Base-by-base conservation (phyloP, 2,113 vertebrate genomes). In the Sphaerodactylus townsendi region DNA sequence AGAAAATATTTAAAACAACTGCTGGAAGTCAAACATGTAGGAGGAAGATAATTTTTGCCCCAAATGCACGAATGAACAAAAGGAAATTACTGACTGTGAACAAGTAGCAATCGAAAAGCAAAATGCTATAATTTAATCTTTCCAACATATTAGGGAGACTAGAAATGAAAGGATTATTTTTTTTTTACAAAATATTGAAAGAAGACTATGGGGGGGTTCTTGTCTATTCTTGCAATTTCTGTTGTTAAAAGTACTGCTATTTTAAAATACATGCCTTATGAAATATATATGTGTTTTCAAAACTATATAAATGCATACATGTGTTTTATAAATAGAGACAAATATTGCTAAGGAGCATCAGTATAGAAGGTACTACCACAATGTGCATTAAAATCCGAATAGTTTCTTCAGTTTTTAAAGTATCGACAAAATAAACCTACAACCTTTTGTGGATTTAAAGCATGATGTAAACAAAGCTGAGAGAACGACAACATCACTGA, bases 21-120 rank as follows among this genome's bases (percentile, higher is more conserved):
- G 65, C 72, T 77, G 53, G 48, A 75, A 81, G 50, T 77, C 21
- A 69, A 76, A 59, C 72, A 77, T 25, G 39, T 37, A 81, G 50
- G 50, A 35, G 23, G 39, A 81, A 62, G n/a, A 75, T 59, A 82
- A 48, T 62, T 65, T 75, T 70, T 69, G 21, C 62, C n/a, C 23
- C 30, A 68, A 87, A 72, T 78, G 71, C 6, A 56, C 65, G 9
- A 66, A 48, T 50, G 37, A 81, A 84, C 21, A 85, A 79, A 79
- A 25, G 30, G 70, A 72, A 62, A 56, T 19, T 81, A 33, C 15
- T 73, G n/a, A 74, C 56, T 77, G 50, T 10, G 72, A 59, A 6
- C 17, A 87, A 80, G 25, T 66, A 35, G 82, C n/a, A 82, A 21
- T 82, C 50, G 66, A 79, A 76, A 65, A 28, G 6, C 1, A 72